A percentile compares a stretch with the other conserved stretches of the same genome.
phyloP scores from a whole-genome alignment of 2,797 vertebrate genomes.

The Valencia hispanica region DNA sequence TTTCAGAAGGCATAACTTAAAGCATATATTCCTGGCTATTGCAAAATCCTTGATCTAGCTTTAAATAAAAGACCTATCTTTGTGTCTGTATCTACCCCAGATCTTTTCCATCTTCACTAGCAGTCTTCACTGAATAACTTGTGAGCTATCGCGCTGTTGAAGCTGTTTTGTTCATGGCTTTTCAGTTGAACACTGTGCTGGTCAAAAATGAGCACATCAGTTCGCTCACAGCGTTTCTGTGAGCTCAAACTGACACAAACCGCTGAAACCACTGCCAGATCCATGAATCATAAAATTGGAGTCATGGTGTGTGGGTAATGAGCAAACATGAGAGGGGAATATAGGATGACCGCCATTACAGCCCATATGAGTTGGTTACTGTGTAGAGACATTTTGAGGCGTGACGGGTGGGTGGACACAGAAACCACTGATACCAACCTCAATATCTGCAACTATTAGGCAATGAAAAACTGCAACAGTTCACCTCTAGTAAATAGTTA shows the following conservation, averaged over 20 bases:
- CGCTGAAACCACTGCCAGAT: conserved; percentile 35
- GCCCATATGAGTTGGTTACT: conserved; percentile 10
- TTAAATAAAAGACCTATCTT: conserved; percentile 9
- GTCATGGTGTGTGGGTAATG: background rate
- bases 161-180: conserved; percentile 28
- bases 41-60: conserved; percentile 23
- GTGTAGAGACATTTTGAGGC: background rate
- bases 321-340: conserved; percentile 30
- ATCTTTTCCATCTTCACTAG: conserved; percentile 21
- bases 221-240: conserved; percentile 36
- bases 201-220: conserved; percentile 52
- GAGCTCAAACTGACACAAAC: conserved; percentile 39
- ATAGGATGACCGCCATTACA: conserved; percentile 17
- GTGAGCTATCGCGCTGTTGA: conserved; percentile 23
- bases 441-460: background rate
- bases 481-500: too few species aligned
- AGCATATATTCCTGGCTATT: conserved; percentile 8
- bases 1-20: conserved; percentile 17
- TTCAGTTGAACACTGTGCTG: conserved; percentile 2
- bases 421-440: background rate
- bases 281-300: conserved; percentile 37
- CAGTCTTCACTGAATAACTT: conserved; percentile 23
- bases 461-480: background rate
- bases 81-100: conserved; percentile 10
- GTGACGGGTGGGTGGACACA: background rate